Evolutionary conservation across 2,888 invertebrate genomes (phyloP).

Genomic region (Caenorhabditis becei): DNA sequence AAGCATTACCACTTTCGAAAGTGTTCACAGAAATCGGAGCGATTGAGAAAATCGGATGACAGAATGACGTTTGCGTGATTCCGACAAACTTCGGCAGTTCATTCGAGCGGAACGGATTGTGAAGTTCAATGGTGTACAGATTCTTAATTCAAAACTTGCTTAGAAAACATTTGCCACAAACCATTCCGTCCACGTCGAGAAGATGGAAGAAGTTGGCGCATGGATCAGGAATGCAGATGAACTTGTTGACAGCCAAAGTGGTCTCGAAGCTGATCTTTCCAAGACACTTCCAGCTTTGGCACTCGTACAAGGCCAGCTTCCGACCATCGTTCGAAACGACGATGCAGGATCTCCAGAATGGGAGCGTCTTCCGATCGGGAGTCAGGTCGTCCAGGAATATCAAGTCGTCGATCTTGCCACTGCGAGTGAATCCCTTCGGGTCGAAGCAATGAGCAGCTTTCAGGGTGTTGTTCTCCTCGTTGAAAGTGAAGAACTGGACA

Average conservation of each 20-base stretch:
- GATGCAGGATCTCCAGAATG: conserved; percentile 82
- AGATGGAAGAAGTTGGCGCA: conserved; percentile 84
- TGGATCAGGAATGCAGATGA: conserved; percentile 56
- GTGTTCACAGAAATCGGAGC: conserved; percentile 35
- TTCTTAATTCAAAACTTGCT: conserved; percentile 83
- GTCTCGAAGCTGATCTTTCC: conserved; percentile 87
- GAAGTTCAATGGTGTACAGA: conserved; percentile 87
- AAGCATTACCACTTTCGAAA: conserved; percentile 42
- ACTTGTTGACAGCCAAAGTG: conserved; percentile 82
- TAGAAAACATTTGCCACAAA: conserved; percentile 69
- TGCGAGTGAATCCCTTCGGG: conserved; percentile 63
- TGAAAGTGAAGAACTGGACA: conserved; percentile 76
- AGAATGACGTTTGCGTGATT: conserved; percentile 69
- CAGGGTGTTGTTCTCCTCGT: conserved; percentile 57
- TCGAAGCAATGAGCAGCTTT: conserved; percentile 72
- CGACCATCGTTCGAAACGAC: conserved; percentile 86
- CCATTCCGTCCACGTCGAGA: conserved; percentile 90
- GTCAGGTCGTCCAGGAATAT: conserved; percentile 76
- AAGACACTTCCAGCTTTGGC: conserved; percentile 92
- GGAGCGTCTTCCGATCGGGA: conserved; percentile 78
- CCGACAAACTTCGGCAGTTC: conserved; percentile 60
- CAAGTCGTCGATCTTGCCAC: conserved; percentile 69
- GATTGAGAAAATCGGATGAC: conserved; percentile 59
- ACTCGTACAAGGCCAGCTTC: conserved; percentile 75
- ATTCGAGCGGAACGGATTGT: conserved; percentile 22